A percentile compares a stretch with the other conserved stretches of the same genome.
Evolutionary conservation across 1,140 invertebrate genomes (phyloP).

Genomic region (Camponotus pennsylvanicus): DNA sequence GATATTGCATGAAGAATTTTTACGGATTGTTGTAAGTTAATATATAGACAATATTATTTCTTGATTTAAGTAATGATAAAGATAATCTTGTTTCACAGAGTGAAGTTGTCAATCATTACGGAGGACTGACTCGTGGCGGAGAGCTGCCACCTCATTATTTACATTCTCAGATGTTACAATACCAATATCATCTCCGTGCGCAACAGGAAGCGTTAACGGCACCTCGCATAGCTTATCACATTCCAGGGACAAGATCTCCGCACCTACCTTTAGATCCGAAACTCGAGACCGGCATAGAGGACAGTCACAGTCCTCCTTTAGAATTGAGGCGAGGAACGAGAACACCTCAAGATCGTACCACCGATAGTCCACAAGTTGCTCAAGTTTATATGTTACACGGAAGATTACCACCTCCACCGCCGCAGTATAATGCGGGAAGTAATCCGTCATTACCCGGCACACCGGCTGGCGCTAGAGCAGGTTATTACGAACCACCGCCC

Average conservation of each 20-base stretch:
- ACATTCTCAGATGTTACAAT: constrained; percentile 90
- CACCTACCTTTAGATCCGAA: constrained; percentile 83
- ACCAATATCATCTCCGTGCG: constrained; percentile 90
- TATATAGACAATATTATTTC: too few relatives aligned
- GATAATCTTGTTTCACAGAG: constrained; percentile 85
- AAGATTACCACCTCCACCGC: constrained; percentile 84
- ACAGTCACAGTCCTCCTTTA: constrained; percentile 90
- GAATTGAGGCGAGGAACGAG: constrained; percentile 89
- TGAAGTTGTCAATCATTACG: constrained; percentile 87
- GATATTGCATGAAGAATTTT: not conserved
- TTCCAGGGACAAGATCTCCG: constrained; percentile 82
- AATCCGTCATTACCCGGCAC: constrained; percentile 76
- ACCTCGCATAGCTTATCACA: constrained; percentile 84
- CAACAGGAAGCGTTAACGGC: constrained; percentile 88
- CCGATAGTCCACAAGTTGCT: constrained; percentile 91
- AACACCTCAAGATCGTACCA: constrained; percentile 91
- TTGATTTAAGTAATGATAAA: not conserved
- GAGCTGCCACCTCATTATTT: constrained; percentile 87
- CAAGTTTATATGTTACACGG: constrained; percentile 89
- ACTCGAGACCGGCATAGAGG: constrained; percentile 88
- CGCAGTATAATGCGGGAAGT: constrained; percentile 80
- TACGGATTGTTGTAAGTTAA: not conserved
- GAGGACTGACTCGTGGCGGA: constrained; percentile 77
- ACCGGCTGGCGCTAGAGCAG: constrained; percentile 77
- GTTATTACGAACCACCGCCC: constrained; percentile 89